Evolutionary conservation across 1,140 invertebrate species (phyloP), one percentile per base, ranked within the genome.

Genomic region (Sinella curviseta): DNA sequence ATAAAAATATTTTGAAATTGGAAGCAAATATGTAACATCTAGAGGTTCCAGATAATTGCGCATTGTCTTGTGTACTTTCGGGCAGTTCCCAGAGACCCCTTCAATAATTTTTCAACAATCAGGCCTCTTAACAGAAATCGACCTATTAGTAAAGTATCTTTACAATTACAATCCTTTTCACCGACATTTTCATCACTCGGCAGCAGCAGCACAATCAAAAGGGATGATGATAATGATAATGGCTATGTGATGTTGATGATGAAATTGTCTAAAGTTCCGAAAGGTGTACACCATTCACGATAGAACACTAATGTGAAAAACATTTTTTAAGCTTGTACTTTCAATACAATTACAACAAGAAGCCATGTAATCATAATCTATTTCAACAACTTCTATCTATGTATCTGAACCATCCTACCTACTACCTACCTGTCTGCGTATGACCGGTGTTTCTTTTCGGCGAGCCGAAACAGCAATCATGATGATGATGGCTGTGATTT

Each of bases 151-250:
- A 48, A 35, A 35, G 55, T 55, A 57, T 77, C 74, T 77, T 33
- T 77, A 57, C 76, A 33, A 77, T 33, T 60, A 57, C 55, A 57
- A 60, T 77, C n/a, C 48, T 33, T 77, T 57, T 77, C 39, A 48
- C 76, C 76, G 48, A 57, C 76, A 77, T 57, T 77, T 57, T 60
- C 55, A 77, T 57, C 76, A 77, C 76, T 77, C 76, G n/a, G 55
- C 76, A 60, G 60, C 55, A 77, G 60, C 76, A 77, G 55, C 48
- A 48, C 39, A 48, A 48, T 48, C 8, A 48, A 48, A 48, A 20
- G 39, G 39, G 39, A 48, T 48, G 8, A 48, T 48, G 8, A 20
- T 48, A 48, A 48, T 48, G 39, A 48, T 48, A 48, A 48, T 48
- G 39, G 39, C n/a, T n/a, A 48, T 48, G 39, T 12, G 39, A 48